phyloP scores from a whole-genome alignment of 92 coral and sea anemone species.

The Micromussa lordhowensis region DNA sequence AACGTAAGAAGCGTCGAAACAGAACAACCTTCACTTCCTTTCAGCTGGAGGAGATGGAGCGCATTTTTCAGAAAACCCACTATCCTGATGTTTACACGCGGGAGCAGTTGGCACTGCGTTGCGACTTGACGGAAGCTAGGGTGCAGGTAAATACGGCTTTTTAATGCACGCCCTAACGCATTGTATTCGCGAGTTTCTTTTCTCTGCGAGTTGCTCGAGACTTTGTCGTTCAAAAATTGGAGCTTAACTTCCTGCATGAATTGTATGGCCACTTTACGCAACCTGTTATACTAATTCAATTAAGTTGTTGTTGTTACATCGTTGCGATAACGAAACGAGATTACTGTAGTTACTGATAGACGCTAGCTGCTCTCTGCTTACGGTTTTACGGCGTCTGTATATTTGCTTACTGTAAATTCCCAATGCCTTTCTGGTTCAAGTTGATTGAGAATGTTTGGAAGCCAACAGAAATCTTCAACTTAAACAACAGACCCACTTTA shows the following conservation, averaged over 20 bases:
- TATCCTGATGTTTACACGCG: slow-evolving; percentile 99
- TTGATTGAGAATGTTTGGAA: not conserved
- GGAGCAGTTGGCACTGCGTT: slow-evolving; percentile 94
- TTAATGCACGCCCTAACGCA: not conserved
- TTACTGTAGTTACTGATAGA: slow-evolving; percentile 15
- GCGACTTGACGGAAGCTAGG: slow-evolving; percentile 98
- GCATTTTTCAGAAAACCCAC: slow-evolving; percentile 98
- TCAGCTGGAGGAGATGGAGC: slow-evolving; percentile 98
- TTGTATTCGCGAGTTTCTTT: not conserved
- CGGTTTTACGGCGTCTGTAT: not conserved
- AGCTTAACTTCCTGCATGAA: slow-evolving; percentile 20
- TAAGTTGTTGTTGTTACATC: slow-evolving; percentile 53
- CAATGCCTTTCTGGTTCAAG: not conserved
- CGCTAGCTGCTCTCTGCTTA: not conserved
- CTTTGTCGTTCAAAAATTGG: not conserved
- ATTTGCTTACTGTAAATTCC: not conserved
- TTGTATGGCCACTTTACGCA: slow-evolving; percentile 48
- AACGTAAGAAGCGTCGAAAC: slow-evolving; percentile 97
- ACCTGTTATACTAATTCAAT: slow-evolving; percentile 68
- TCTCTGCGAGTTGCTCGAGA: not conserved
- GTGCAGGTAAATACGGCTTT: slow-evolving; percentile 84
- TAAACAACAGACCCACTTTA: not conserved
- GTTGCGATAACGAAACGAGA: slow-evolving; percentile 49
- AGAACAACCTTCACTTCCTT: slow-evolving; percentile 98
- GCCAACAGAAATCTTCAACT: not conserved